Evolutionary conservation across 2,797 vertebrate species (phyloP), one percentile per base, ranked within the genome.

Genomic region (Nannoperca obscura): DNA sequence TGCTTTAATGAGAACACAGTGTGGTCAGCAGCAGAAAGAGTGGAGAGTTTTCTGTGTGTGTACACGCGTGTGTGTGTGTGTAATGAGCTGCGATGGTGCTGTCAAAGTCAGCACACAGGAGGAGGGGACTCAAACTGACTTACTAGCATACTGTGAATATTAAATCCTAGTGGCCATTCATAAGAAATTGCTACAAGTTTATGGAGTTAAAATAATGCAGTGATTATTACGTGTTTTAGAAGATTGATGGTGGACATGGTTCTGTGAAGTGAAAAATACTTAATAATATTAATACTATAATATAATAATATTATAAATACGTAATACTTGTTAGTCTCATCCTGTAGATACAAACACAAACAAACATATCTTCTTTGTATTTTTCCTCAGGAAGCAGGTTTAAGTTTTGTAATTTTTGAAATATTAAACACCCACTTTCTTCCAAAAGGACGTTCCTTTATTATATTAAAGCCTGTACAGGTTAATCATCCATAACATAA

Each of bases 1-100:
- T 66, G 70, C 53, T 61, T 74, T 89, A 88, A 87, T 87, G 81
- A 85, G 82, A 82, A 62, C 77, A 72, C 47, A 50, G 44, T 71
- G 53, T 20, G 24, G 64, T 63, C 77, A 69, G 50, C 65, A 49
- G 44, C 30, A 34, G 57, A 27, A 32, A 27, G 34, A 64, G 13
- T 6, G n/a, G 24, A 60, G 59, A 27, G 15, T 47, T 30, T 32
- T 70, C 9, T 57, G 4, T 66, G 0, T 72, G 24, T 46, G 38
- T 63, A 27, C 66, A 57, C 68, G 32, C 66, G 61, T 68, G 62
- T 12, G 44, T 74, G 70, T 60, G 38, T 46, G 50, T 64, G 14
- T 61, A 73, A 76, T 88, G 36, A 76, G 77, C 69, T 71, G 46
- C 7, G 10, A 65, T 67, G 27, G n/a, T 59, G 66, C 75, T 71